These are phyloP conservation scores for Drosophila mayri DNA, from an alignment of 1,140 invertebrate genomes.

Conservation along the genomic window DNA sequence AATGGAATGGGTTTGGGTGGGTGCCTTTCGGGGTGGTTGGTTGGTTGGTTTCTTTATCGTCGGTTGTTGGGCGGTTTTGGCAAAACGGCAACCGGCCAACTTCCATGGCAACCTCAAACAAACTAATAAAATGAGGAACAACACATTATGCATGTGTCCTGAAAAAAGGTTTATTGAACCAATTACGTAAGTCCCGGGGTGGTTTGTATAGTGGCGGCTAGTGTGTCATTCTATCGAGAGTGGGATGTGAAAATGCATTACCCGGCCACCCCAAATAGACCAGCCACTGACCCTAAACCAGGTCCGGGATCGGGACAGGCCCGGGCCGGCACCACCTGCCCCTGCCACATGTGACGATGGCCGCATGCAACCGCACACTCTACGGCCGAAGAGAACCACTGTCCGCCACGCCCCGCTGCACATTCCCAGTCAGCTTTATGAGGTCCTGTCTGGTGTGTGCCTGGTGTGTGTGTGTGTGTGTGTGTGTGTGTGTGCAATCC, in stretches of 20 bases:
- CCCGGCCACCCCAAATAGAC: slow-evolving; percentile 59
- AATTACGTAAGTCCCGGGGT: slow-evolving; percentile 68
- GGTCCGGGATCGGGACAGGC: slow-evolving; percentile 12
- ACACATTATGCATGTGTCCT: slow-evolving; percentile 50
- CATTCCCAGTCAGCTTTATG: slow-evolving; percentile 71
- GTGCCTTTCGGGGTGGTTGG: slow-evolving; percentile 22
- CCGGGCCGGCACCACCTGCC: slow-evolving; percentile 35
- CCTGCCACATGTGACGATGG: slow-evolving; percentile 46
- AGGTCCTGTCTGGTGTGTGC: slow-evolving; percentile 32
- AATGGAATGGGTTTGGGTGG: slow-evolving; percentile 1
- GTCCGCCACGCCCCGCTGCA: slow-evolving; percentile 67
- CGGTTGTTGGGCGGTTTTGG: slow-evolving; percentile 50
- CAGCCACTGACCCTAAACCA: slow-evolving; percentile 63
- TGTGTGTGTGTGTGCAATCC: slow-evolving; percentile 6
- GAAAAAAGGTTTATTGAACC: slow-evolving; percentile 78
- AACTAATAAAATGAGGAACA: slow-evolving; percentile 56
- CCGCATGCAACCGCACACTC: slow-evolving; percentile 71
- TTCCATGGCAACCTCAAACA: slow-evolving; percentile 73
- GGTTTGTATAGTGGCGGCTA: slow-evolving; percentile 21
- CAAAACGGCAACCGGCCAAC: slow-evolving; percentile 55
- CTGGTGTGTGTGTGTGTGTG: slow-evolving; percentile 1
- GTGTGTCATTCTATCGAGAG: slow-evolving; percentile 57
- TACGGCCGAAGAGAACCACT: slow-evolving; percentile 60
- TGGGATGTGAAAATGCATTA: slow-evolving; percentile 68
- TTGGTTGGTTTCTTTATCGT: not conserved